Evolutionary conservation across 1,140 invertebrate species (phyloP).

Genomic region (Drosophila melanogaster): Release_6_plus_ISO1_MT NT_033777.3:18740501-18741000

Average conservation of each 20-base stretch:
- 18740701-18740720: neutral
- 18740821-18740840: slow-evolving; percentile 1
- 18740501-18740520: slow-evolving; percentile 30
- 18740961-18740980: neutral
- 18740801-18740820: slow-evolving; percentile 3
- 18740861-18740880: slow-evolving; percentile 10
- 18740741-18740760: slow-evolving; percentile 55
- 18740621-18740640: slow-evolving; percentile 44
- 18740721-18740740: slow-evolving; percentile 23
- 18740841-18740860: slow-evolving; percentile 18
- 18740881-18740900: neutral
- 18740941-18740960: neutral
- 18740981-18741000: neutral
- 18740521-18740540: slow-evolving; percentile 31
- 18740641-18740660: neutral
- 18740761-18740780: neutral
- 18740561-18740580: slow-evolving; percentile 68
- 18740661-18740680: neutral
- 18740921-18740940: neutral
- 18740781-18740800: slow-evolving; percentile 44
- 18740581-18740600: slow-evolving; percentile 45
- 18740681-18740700: slow-evolving; percentile 4
- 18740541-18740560: slow-evolving; percentile 41
- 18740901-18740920: neutral
- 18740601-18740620: slow-evolving; percentile 37